A percentile compares a stretch with the other conserved stretches of the same genome.
These are phyloP conservation scores for Zygothrica quintamaculata DNA, from an alignment of 2,888 invertebrate genomes.

Conservation along the genomic window DNA sequence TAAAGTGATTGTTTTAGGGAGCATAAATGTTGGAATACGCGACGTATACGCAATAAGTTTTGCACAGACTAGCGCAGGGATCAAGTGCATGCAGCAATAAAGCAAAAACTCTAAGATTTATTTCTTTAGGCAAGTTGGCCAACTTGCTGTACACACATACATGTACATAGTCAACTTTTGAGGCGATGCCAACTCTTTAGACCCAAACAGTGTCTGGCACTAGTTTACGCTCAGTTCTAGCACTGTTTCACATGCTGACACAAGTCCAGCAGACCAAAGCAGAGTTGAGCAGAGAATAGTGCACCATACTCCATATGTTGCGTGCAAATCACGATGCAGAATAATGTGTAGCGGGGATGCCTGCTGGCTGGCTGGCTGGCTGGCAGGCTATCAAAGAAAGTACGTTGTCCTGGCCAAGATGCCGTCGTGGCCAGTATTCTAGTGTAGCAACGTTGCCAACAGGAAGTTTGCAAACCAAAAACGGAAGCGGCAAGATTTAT, in stretches of 20 bases:
- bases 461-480: constrained; percentile 81
- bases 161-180: constrained; percentile 12
- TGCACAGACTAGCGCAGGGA: constrained; percentile 8
- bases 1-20: constrained; percentile 40
- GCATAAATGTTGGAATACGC: constrained; percentile 12
- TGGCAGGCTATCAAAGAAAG: constrained; percentile 42
- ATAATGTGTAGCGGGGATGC: neutral
- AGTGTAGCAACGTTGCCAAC: constrained; percentile 62
- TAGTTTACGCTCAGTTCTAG: constrained; percentile 48
- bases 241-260: constrained; percentile 39
- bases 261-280: constrained; percentile 27
- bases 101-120: constrained; percentile 79
- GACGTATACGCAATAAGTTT: constrained; percentile 67
- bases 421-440: constrained; percentile 29
- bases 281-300: constrained; percentile 3
- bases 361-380: constrained; percentile 29
- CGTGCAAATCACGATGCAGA: constrained; percentile 74
- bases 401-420: constrained; percentile 59
- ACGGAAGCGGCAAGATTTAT: constrained; percentile 80
- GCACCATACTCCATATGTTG: constrained; percentile 76
- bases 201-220: constrained; percentile 39
- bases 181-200: constrained; percentile 41
- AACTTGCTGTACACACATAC: constrained; percentile 37
- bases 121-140: constrained; percentile 63
- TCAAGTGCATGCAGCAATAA: constrained; percentile 68